Conservation (phyloP, 2,888 invertebrate genomes). For the Isotomurus palustris region DNA sequence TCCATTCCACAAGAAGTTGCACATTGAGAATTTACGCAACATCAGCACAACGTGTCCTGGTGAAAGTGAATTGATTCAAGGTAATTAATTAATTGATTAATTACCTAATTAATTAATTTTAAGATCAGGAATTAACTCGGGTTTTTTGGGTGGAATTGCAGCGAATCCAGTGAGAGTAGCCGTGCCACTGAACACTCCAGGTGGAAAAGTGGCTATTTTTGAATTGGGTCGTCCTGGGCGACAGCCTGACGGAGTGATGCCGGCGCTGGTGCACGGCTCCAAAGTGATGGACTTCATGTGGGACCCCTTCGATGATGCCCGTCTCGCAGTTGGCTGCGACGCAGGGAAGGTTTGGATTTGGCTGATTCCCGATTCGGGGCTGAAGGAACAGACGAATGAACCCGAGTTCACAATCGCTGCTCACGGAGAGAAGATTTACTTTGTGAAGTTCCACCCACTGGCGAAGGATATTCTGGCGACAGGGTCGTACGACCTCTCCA, state of each 20-base stretch:
- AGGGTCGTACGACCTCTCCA: constrained; percentile 83
- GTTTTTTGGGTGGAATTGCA: too few relatives aligned
- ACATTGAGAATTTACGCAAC: constrained; percentile 86
- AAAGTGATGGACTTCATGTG: constrained; percentile 88
- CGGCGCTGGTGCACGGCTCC: constrained; percentile 83
- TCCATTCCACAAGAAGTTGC: constrained; percentile 81
- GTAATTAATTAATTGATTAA: constrained; percentile 52
- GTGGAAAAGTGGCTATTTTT: constrained; percentile 81
- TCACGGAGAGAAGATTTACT: constrained; percentile 86
- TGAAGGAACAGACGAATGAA: constrained; percentile 72
- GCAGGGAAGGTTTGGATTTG: constrained; percentile 78
- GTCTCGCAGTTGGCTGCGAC: constrained; percentile 80
- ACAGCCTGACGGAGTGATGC: constrained; percentile 72
- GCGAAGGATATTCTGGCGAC: constrained; percentile 80
- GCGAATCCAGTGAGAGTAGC: constrained; percentile 83
- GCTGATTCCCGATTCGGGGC: constrained; percentile 69
- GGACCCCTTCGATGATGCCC: constrained; percentile 81
- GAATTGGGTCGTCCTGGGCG: constrained; percentile 73
- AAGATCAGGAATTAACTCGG: not conserved
- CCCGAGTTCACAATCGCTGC: constrained; percentile 61
- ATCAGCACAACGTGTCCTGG: constrained; percentile 86
- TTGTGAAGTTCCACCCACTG: constrained; percentile 84
- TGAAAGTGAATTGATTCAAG: constrained; percentile 89
- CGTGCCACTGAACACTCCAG: constrained; percentile 83
- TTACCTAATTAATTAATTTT: not conserved